These are phyloP conservation scores for Paraescarpia echinospica DNA, from an alignment of 1,140 invertebrate species.

Conservation along the genomic window DNA sequence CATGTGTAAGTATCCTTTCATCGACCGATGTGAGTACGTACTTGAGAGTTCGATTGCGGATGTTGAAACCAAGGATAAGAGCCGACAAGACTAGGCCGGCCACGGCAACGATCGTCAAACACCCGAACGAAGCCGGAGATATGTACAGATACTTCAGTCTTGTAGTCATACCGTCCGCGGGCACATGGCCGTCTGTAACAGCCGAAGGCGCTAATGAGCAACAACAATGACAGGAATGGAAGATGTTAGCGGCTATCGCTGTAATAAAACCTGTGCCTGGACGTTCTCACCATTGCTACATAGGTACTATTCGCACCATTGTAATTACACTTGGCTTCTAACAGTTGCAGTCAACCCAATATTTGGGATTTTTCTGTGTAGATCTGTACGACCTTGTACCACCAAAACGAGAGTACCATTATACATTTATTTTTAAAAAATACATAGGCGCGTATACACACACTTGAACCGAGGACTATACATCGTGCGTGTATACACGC, in stretches of 20 bases:
- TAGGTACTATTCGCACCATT: too few species aligned
- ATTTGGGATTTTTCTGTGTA: too few species aligned
- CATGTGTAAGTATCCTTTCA: neutral
- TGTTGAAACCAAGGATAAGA: constrained; percentile 80
- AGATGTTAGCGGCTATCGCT: neutral
- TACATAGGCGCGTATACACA: too few species aligned
- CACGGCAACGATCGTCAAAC: neutral
- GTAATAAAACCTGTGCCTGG: too few species aligned
- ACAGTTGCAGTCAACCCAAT: too few species aligned
- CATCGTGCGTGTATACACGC: too few species aligned
- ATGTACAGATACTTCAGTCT: neutral
- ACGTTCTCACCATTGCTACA: too few species aligned
- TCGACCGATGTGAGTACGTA: constrained; percentile 58
- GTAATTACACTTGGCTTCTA: too few species aligned
- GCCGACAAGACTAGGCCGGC: constrained; percentile 74
- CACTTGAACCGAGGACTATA: too few species aligned
- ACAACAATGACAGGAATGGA: neutral
- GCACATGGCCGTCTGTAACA: neutral
- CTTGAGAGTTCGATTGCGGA: constrained; percentile 83
- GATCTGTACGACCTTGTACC: too few species aligned
- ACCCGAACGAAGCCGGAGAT: neutral
- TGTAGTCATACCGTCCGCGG: neutral
- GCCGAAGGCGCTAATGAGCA: neutral
- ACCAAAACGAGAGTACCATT: too few species aligned
- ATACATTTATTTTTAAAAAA: too few species aligned